These are phyloP conservation scores for Steinernema carpocapsae DNA, from an alignment of 2,888 invertebrate genomes.

Conservation along the genomic window DNA sequence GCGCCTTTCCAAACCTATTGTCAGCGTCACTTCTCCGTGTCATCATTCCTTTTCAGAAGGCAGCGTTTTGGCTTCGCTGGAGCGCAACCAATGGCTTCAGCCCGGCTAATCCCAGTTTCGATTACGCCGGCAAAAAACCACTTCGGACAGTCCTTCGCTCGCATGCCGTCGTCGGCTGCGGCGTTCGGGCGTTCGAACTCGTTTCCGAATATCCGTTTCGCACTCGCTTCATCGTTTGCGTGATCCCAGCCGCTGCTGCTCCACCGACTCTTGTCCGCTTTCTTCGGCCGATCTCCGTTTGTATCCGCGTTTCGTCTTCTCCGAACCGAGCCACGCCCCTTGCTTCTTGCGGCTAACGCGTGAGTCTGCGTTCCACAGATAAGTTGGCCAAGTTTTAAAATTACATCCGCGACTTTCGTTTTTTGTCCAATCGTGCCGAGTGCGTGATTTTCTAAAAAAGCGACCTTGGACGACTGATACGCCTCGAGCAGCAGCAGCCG, in stretches of 20 bases:
- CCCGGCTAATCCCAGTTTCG: background rate
- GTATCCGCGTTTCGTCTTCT: background rate
- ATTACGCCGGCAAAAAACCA: background rate
- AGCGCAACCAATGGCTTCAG: background rate
- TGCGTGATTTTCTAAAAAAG: constrained; percentile 1
- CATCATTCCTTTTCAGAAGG: too few relatives aligned
- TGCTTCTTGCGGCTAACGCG: background rate
- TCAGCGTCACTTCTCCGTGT: too few relatives aligned
- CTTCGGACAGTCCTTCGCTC: background rate
- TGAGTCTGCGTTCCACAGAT: background rate
- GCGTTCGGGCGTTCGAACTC: too few relatives aligned
- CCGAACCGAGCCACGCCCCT: too few relatives aligned
- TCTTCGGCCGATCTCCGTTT: background rate
- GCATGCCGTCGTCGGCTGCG: background rate
- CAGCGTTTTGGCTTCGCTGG: background rate
- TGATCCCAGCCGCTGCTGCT: background rate
- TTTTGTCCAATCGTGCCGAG: background rate
- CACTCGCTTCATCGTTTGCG: too few relatives aligned
- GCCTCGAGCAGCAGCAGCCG: background rate
- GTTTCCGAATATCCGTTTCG: too few relatives aligned
- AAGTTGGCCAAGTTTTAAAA: background rate
- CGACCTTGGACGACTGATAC: background rate
- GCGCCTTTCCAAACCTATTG: too few relatives aligned
- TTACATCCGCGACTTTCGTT: background rate
- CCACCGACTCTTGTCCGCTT: background rate